Percentiles rank a stretch among this genome's conserved stretches.
These are phyloP conservation scores for Orientallactaga sibirica DNA, from an alignment of 2,797 vertebrate genomes.

Conservation along the genomic window DNA sequence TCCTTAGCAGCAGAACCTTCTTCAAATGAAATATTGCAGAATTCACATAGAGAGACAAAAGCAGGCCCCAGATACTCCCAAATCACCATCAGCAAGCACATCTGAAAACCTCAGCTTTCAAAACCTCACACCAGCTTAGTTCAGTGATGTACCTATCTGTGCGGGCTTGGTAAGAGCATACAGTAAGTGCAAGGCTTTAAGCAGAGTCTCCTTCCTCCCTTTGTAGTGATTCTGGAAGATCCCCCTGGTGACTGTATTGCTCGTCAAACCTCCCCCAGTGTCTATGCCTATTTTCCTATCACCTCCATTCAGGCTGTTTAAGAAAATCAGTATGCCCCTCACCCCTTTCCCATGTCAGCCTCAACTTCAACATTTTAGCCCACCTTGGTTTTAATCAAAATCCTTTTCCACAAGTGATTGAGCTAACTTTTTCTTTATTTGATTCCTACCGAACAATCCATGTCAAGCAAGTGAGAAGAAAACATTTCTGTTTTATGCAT, in stretches of 20 bases:
- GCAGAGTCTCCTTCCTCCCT: neutral
- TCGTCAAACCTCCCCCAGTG: neutral
- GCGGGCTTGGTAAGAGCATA: neutral
- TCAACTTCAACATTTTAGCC: neutral
- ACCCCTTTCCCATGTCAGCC: neutral
- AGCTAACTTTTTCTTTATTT: neutral
- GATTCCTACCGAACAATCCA: neutral
- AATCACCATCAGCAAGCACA: neutral
- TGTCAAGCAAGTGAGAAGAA: neutral
- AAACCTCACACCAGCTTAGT: neutral
- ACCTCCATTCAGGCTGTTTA: neutral
- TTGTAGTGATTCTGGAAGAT: neutral
- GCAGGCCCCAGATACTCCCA: neutral
- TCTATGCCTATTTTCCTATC: neutral
- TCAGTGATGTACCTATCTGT: neutral
- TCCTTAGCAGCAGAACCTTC: neutral
- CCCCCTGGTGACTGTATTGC: neutral
- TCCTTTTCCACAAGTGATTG: neutral
- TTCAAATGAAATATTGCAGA: neutral
- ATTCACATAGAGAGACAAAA: neutral
- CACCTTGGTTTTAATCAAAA: neutral
- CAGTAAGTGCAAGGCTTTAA: neutral
- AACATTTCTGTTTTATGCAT: neutral
- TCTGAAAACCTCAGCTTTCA: neutral
- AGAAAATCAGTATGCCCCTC: neutral